Evolutionary conservation across 2,797 vertebrate genomes (phyloP), one percentile per base, ranked within the genome.

Genomic region (Odontamblyopus rebecca): DNA sequence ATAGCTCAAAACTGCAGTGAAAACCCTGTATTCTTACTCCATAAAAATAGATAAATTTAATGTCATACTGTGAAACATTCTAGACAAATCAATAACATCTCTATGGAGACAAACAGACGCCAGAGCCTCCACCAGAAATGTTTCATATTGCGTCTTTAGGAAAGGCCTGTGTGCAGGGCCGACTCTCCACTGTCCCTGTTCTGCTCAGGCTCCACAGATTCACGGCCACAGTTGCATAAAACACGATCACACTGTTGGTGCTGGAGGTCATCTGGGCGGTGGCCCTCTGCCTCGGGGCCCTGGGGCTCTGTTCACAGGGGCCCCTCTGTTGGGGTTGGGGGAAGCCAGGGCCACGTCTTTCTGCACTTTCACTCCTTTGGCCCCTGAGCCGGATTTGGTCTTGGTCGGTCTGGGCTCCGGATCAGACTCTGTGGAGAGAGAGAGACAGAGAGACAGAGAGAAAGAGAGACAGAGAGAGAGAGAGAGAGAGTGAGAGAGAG

Each of bases 221-320:
- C 6, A 54, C 27, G 6, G 16, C 13, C 27, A 60, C 59, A 27
- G 11, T 13, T 29, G n/a, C 26, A 57, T 11, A 11, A 57, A 2
- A 51, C 19, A 51, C 6, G 7, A 19, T 23, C 51, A 54, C 19
- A 2, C 8, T 18, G 15, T 23, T 3, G 54, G 4, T 26, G 54
- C 2, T 57, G 54, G 5, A 9, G 60, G 61, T 19, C 86, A 11
- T 38, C 90, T 87, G 0, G 79, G 75, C 1, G 84, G 82, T 0
- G 86, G 90, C 0, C 92, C 81, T 53, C 71, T 92, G 62, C 82
- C 92, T 41, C 94, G 74, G 0, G 93, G 90, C 11, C 82, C 73
- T 0, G 80, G 88, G 18, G 51, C 48, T 9, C 5, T 23, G 62
- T 15, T 48, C 19, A 65, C 62, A 16, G 62, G 62, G n/a, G 41